These are phyloP conservation scores for Pristis pectinata DNA, from an alignment of 2,797 vertebrate genomes.

Conservation along the genomic window DNA sequence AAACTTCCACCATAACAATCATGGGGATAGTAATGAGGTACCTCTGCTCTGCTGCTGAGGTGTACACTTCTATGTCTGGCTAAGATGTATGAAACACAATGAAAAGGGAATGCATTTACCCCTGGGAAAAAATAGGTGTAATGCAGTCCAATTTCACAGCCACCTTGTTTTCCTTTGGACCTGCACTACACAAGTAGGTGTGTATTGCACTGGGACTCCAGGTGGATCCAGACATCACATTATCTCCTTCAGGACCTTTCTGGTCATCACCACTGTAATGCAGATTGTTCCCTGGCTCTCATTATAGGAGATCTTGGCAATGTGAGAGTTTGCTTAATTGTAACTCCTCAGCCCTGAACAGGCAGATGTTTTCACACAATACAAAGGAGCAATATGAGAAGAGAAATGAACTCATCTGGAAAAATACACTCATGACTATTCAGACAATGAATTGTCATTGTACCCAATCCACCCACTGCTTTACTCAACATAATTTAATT, in stretches of 20 bases:
- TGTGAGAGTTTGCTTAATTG: background rate
- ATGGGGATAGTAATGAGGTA: background rate
- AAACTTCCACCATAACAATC: background rate
- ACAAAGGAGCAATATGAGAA: background rate
- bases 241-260: too few species aligned
- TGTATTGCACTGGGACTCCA: too few species aligned
- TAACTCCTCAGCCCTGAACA: background rate
- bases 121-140: background rate
- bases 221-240: too few species aligned
- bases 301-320: background rate
- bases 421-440: slow-evolving; percentile 1
- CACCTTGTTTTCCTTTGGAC: background rate
- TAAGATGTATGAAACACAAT: background rate
- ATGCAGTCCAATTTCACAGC: too few species aligned
- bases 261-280: too few species aligned
- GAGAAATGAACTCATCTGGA: slow-evolving; percentile 1
- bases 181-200: background rate
- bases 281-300: too few species aligned
- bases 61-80: background rate
- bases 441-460: too few species aligned
- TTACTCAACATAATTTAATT: background rate
- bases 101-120: background rate
- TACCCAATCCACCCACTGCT: background rate
- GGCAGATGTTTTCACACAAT: background rate
- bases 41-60: background rate